Base-by-base conservation (phyloP, 2,113 vertebrate genomes). In the Eulemur macaco region DNA sequence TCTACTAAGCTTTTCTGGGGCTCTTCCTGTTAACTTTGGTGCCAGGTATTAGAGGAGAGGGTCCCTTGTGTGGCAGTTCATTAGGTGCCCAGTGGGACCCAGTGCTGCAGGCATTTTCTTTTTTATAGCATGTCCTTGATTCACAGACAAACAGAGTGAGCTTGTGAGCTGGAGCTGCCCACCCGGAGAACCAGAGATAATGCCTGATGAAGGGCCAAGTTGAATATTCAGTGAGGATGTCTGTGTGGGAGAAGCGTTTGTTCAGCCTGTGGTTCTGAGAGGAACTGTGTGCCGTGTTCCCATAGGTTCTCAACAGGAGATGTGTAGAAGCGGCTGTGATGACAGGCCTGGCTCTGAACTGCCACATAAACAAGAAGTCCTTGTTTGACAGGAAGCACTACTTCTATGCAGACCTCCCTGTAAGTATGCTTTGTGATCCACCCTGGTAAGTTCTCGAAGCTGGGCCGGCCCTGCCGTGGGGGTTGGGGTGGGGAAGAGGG, bases 311-410 rank as follows among this genome's bases (percentile, higher is more conserved):
- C 96, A 99, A 99, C 98, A 99, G 98, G 97, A 99, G 99, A 96
- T 99, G 99, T 77, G 99, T 99, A 2, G 99, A 99, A 98, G 99
- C 99, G 14, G 99, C 99, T 0, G 99, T 99, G 95, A 99, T 99
- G 99, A 99, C 99, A 42, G 99, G 99, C 92, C 98, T 99, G 97
- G 99, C 99, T 31, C 99, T 99, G 92, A 99, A 99, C 98, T 99
- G 99, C 98, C 98, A 95, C 95, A 99, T 99, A 97, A 99, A 99
- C 98, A 99, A 98, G 98, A 99, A 99, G 98, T 99, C 99, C 37
- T 98, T 99, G 86, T 99, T 99, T 98, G 99, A 99, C 99, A 99
- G 99, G 98, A 99, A 99, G 96, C 99, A 99, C 98, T 99, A 99
- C 98, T 99, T 99, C 98, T 99, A 99, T 64, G 99, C 99, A 58